Percentiles rank a stretch among this genome's conserved stretches.
Conservation (phyloP, 2,113 vertebrate genomes). For the Strigops habroptila region DNA sequence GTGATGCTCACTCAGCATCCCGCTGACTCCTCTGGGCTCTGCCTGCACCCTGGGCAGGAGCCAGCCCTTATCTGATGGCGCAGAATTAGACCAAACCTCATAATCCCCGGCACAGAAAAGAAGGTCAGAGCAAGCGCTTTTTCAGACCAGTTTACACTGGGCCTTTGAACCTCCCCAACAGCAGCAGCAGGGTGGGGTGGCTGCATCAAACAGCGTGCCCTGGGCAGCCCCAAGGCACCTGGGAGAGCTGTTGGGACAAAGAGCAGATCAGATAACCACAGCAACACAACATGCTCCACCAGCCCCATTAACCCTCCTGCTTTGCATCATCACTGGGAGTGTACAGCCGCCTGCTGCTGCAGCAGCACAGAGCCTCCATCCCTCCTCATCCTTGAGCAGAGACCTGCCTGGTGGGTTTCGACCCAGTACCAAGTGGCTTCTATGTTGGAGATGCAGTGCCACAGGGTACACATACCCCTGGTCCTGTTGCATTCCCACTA, state of each 20-base stretch:
- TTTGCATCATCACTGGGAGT: accelerated
- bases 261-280: background rate
- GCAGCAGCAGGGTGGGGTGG: background rate
- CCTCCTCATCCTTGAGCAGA: background rate
- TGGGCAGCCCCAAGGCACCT: background rate
- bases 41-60: background rate
- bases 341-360: accelerated
- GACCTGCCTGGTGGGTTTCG: background rate
- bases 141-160: background rate
- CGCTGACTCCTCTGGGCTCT: background rate
- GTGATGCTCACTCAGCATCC: background rate
- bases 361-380: accelerated
- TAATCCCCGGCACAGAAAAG: background rate
- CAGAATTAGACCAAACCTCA: background rate
- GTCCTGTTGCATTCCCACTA: background rate
- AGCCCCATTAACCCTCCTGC: background rate
- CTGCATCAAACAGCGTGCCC: background rate
- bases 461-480: accelerated
- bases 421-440: accelerated
- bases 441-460: accelerated
- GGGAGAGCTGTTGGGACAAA: background rate
- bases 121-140: background rate
- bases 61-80: background rate
- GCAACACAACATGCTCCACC: background rate
- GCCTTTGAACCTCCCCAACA: background rate